A percentile compares a stretch with the other conserved stretches of the same genome.
Evolutionary conservation across 1,140 invertebrate genomes (phyloP).

Genomic region (Drosophila pectinifera): DNA sequence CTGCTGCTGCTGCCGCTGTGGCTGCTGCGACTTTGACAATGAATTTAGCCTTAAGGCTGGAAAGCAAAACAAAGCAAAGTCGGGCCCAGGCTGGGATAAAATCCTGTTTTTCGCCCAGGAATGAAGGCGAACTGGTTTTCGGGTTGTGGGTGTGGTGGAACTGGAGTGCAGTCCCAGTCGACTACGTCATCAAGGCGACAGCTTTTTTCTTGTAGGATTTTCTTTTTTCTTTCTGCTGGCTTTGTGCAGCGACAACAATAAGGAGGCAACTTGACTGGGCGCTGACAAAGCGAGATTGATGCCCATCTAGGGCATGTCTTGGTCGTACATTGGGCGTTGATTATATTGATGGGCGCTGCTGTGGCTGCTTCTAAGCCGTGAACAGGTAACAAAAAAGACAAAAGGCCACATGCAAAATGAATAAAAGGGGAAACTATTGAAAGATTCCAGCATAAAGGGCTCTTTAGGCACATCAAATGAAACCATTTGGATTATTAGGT

Average conservation of each 20-base stretch:
- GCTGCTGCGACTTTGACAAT: conserved; percentile 76
- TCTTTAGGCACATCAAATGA: neutral
- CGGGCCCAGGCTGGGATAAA: conserved; percentile 29
- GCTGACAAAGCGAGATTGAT: conserved; percentile 79
- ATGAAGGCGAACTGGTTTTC: conserved; percentile 70
- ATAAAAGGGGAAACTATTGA: conserved; percentile 9
- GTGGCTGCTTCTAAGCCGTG: conserved; percentile 3
- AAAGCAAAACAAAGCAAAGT: conserved; percentile 47
- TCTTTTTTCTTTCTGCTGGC: conserved; percentile 8
- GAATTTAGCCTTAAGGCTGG: conserved; percentile 77
- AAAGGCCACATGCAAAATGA: conserved; percentile 16
- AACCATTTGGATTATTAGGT: neutral
- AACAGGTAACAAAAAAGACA: conserved; percentile 44
- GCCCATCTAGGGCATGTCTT: conserved; percentile 59
- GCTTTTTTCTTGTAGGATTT: conserved; percentile 30
- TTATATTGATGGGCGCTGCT: conserved; percentile 50
- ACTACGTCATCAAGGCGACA: conserved; percentile 70
- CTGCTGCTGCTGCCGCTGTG: conserved; percentile 24
- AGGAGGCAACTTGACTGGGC: conserved; percentile 69
- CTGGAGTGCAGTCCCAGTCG: conserved; percentile 44
- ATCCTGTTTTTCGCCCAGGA: conserved; percentile 73
- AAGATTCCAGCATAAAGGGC: neutral
- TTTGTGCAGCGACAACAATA: conserved; percentile 64
- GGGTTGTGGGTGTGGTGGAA: conserved; percentile 65
- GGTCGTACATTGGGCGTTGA: conserved; percentile 51